Evolutionary conservation across 2,797 vertebrate genomes (phyloP).

Genomic region (Pteronotus mesoamericanus): DNA sequence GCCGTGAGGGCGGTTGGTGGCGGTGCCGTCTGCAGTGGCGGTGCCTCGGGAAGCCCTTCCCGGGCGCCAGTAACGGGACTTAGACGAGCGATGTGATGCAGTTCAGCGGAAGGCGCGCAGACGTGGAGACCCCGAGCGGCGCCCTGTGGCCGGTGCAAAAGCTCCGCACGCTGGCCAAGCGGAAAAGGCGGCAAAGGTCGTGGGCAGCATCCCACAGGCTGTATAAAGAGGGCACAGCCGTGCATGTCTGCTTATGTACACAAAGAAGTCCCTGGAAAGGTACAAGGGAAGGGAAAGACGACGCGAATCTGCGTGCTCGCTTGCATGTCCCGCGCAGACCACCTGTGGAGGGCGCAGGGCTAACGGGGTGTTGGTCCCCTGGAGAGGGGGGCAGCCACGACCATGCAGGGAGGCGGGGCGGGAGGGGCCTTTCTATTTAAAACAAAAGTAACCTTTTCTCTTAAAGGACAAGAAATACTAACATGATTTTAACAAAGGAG

Average conservation of each 20-base stretch:
- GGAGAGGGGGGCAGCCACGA: background rate
- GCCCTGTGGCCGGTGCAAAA: accelerated
- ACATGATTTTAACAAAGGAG: background rate
- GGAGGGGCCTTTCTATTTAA: background rate
- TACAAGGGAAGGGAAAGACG: background rate
- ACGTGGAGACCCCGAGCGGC: background rate
- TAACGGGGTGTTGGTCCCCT: background rate
- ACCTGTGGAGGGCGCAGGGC: background rate
- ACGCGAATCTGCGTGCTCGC: background rate
- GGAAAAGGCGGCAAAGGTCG: background rate
- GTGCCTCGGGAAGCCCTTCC: background rate
- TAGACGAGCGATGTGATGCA: accelerated
- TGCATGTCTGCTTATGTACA: background rate
- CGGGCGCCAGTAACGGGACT: background rate
- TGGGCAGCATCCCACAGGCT: accelerated
- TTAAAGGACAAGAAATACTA: background rate
- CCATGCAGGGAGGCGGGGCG: too few relatives aligned
- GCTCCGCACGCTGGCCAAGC: too few relatives aligned
- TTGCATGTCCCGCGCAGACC: background rate
- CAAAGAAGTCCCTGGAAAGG: background rate
- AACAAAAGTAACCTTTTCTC: background rate
- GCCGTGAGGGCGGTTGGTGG: too few relatives aligned
- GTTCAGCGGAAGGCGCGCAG: background rate
- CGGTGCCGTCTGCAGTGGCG: background rate
- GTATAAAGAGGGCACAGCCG: too few relatives aligned